Conservation (phyloP, 92 coral and sea anemone genomes). For the Isaurus tuberculatus region DNA sequence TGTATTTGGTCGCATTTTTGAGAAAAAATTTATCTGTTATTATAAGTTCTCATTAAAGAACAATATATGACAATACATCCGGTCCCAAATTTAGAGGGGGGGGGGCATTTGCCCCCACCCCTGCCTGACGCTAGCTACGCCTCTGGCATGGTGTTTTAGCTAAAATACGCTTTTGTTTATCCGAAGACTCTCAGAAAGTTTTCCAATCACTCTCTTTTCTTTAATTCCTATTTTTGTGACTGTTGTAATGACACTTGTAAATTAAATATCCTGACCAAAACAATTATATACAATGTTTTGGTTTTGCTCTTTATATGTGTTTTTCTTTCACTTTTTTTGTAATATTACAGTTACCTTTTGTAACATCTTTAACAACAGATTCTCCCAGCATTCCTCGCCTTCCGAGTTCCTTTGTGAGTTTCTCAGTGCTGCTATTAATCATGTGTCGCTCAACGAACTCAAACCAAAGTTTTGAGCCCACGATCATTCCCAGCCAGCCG, state of each 20-base stretch:
- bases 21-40: too few relatives aligned
- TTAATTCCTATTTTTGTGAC: not conserved
- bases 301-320: too few relatives aligned
- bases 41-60: too few relatives aligned
- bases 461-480: slow-evolving; percentile 90
- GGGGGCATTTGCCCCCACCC: not conserved
- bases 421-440: slow-evolving; percentile 62
- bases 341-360: not conserved
- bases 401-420: slow-evolving; percentile 73
- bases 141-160: not conserved
- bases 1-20: too few relatives aligned
- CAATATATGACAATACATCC: too few relatives aligned
- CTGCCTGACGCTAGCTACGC: not conserved
- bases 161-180: not conserved
- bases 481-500: slow-evolving; percentile 90
- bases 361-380: not conserved
- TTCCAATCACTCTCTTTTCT: not conserved
- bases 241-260: not conserved
- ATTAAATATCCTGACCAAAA: not conserved
- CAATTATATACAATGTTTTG: too few relatives aligned
- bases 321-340: too few relatives aligned
- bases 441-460: slow-evolving; percentile 69
- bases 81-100: too few relatives aligned
- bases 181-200: too few relatives aligned
- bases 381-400: slow-evolving; percentile 62